Evolutionary conservation across 2,888 invertebrate species (phyloP), one percentile per base, ranked within the genome.

Genomic region (Agriopis leucophaearia): DNA sequence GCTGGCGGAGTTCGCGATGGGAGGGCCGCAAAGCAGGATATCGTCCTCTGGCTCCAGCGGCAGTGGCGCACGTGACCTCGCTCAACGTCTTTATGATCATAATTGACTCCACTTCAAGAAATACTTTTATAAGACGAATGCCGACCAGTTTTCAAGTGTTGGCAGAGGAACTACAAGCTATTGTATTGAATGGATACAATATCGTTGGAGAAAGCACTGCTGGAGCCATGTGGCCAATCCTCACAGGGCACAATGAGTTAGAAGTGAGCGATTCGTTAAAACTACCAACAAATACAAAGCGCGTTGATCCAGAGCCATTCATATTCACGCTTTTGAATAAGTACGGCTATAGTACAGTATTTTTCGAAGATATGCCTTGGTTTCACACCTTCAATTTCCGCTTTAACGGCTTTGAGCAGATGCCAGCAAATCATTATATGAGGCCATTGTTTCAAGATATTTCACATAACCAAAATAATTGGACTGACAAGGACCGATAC

Each of bases 391-490:
- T 99, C 84, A 97, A 97, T 0, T 98, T 97, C 86, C 95, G 99
- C 8, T 95, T 98, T 82, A 97, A 97, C 74, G 99, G 99, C 0
- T 99, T 99, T 85, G 79, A 95, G 42, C 88, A 94, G 5, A 96
- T 96, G 75, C 99, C 99, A 0, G 97, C 98, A 0, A 97, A 99
- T 89, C 98, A 99, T 87, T 99, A 98, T 83, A 96, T 98, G 90
- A 91, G 98, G 35, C 95, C 97, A 0, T 98, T 96, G 86, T 97
- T 96, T 79, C 80, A 97, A 18, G 96, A 96, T 0, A 70, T 44
- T 0, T 55, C 63, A 15, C 15, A 52, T 35, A 12, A 0, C 13
- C 54, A 54, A 10, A 40, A 54, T 80, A 78, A 18, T 84, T 80
- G 81, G 71, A 48, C 36, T 72, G 72, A 71, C 93, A 5, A 51